phyloP scores from a whole-genome alignment of 1,140 invertebrate species.

The Trichoplusia ni region DNA sequence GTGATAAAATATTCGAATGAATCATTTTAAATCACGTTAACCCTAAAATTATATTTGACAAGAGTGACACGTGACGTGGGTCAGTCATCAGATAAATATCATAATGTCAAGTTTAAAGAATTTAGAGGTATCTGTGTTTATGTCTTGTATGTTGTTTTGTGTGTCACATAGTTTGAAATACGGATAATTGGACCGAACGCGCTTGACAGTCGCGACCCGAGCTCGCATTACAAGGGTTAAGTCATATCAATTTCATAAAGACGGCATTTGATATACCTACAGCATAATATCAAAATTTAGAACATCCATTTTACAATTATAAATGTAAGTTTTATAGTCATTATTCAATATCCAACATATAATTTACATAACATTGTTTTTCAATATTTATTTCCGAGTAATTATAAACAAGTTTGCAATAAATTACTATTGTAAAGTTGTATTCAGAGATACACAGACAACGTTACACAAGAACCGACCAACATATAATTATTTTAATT shows the following conservation, averaged over 20 bases:
- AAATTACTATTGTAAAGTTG: constrained; percentile 15
- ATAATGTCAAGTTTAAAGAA: too few relatives aligned
- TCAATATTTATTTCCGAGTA: constrained; percentile 10
- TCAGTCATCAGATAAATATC: constrained; percentile 20
- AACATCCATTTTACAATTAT: too few relatives aligned
- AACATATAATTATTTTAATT: constrained; percentile 31
- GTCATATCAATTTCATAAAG: too few relatives aligned
- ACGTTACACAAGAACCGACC: constrained; percentile 8
- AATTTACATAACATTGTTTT: neutral
- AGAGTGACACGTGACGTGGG: constrained; percentile 61
- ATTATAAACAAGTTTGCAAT: constrained; percentile 1
- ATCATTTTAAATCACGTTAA: neutral
- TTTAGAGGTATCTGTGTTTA: too few relatives aligned
- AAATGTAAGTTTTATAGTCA: neutral
- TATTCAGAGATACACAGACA: neutral
- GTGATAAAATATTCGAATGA: constrained; percentile 11
- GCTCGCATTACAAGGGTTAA: constrained; percentile 56
- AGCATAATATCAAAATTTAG: too few relatives aligned
- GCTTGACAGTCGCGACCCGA: constrained; percentile 40
- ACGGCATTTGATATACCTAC: too few relatives aligned
- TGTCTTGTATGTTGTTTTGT: constrained; percentile 46
- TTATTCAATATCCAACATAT: neutral
- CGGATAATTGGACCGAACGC: constrained; percentile 63
- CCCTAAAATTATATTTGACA: constrained; percentile 20
- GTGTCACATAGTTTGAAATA: constrained; percentile 67